Evolutionary conservation across 2,888 invertebrate species (phyloP).

Genomic region (Eilema caniola): DNA sequence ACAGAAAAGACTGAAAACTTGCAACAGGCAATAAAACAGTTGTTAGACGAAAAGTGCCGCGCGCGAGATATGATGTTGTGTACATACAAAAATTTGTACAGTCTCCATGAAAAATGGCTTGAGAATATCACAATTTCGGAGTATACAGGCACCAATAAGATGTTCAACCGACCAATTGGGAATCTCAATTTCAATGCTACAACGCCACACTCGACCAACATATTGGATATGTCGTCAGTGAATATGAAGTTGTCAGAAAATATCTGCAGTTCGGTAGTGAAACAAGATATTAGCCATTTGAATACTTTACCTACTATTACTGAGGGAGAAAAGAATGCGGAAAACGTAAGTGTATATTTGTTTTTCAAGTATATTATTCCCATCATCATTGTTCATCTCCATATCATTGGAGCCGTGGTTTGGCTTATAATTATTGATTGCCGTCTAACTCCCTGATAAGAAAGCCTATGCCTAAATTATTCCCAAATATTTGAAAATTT

Average conservation of each 20-base stretch:
- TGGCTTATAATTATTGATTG: too few relatives aligned
- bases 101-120: conserved; percentile 80
- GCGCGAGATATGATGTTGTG: conserved; percentile 88
- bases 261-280: conserved; percentile 80
- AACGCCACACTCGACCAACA: conserved; percentile 86
- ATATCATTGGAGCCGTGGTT: too few relatives aligned
- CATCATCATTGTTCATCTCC: too few relatives aligned
- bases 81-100: conserved; percentile 88
- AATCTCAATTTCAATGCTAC: conserved; percentile 83
- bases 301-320: conserved; percentile 77
- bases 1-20: conserved; percentile 90
- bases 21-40: conserved; percentile 89
- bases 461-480: too few relatives aligned
- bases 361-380: background rate
- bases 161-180: conserved; percentile 78
- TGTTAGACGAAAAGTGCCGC: conserved; percentile 90
- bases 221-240: conserved; percentile 88
- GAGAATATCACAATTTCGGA: conserved; percentile 80
- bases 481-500: too few relatives aligned
- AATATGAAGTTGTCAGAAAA: conserved; percentile 89
- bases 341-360: conserved; percentile 79
- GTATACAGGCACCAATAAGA: conserved; percentile 70
- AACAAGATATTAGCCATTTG: conserved; percentile 78
- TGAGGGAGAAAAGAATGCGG: conserved; percentile 86
- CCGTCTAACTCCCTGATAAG: too few relatives aligned